These are phyloP conservation scores for Copsychus sechellarum DNA, from an alignment of 2,113 vertebrate species.

Conservation along the genomic window DNA sequence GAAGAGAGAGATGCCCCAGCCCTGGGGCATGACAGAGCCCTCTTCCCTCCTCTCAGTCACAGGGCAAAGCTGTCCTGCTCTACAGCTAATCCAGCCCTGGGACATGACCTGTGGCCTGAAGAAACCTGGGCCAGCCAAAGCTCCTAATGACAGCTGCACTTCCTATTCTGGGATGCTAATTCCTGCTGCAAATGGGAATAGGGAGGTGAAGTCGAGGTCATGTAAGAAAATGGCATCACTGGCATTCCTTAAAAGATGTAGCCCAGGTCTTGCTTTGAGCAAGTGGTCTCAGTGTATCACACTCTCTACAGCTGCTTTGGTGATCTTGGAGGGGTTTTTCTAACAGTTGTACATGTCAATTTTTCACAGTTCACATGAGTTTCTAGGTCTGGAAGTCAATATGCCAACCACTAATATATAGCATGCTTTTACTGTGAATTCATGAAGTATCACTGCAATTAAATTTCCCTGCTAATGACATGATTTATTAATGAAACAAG, in stretches of 20 bases:
- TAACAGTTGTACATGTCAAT: neutral
- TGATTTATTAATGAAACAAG: conserved; percentile 59
- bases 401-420: conserved; percentile 1
- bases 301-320: neutral
- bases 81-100: neutral
- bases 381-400: neutral
- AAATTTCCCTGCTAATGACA: conserved; percentile 35
- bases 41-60: neutral
- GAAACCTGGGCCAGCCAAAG: neutral
- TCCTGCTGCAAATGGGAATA: neutral
- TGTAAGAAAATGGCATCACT: neutral
- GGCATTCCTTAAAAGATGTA: neutral
- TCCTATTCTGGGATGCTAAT: neutral
- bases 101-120: neutral
- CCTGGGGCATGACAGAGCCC: neutral
- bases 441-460: conserved; percentile 36
- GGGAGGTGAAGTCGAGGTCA: neutral
- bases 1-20: neutral
- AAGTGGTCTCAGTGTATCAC: neutral
- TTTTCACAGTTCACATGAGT: neutral
- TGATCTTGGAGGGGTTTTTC: conserved; percentile 10
- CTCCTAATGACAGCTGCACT: neutral
- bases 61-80: neutral
- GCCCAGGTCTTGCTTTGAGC: neutral
- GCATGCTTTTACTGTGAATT: conserved; percentile 25